Conservation (phyloP, 1,140 invertebrate genomes). For the Vollenhovia emeryi region DNA sequence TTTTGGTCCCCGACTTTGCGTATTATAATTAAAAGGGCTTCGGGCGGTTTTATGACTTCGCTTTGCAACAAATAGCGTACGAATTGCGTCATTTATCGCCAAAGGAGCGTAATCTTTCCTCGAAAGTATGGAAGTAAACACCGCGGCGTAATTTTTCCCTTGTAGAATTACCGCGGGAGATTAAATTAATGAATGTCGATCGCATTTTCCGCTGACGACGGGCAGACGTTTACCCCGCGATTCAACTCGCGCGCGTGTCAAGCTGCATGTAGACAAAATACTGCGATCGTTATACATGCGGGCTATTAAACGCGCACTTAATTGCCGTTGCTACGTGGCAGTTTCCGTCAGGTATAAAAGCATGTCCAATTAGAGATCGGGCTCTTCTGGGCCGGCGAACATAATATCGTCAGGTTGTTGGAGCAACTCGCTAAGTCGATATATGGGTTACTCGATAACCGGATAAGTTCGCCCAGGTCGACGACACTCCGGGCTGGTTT, state of each 20-base stretch:
- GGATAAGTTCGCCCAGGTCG: conserved; percentile 4
- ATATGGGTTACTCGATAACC: conserved; percentile 28
- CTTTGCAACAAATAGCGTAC: neutral
- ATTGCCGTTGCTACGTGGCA: conserved; percentile 16
- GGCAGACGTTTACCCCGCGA: neutral
- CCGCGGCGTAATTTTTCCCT: neutral
- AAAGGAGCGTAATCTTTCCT: neutral
- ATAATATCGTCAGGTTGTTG: conserved; percentile 11
- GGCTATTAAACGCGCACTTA: conserved; percentile 39
- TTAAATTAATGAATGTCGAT: neutral
- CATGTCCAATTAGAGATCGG: conserved; percentile 42
- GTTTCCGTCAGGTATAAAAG: conserved; percentile 16
- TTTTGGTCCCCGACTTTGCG: neutral
- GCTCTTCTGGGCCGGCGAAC: conserved; percentile 21
- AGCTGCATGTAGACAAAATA: neutral
- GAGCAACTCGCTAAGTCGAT: conserved; percentile 35
- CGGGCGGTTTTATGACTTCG: neutral
- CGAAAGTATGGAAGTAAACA: neutral
- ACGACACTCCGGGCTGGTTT: neutral
- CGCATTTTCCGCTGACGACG: neutral
- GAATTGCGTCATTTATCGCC: neutral
- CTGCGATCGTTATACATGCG: neutral
- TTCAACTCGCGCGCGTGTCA: neutral
- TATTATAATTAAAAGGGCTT: neutral
- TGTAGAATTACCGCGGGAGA: neutral